Conservation (phyloP, 2,888 invertebrate genomes). For the Cylloceria caligata region DNA sequence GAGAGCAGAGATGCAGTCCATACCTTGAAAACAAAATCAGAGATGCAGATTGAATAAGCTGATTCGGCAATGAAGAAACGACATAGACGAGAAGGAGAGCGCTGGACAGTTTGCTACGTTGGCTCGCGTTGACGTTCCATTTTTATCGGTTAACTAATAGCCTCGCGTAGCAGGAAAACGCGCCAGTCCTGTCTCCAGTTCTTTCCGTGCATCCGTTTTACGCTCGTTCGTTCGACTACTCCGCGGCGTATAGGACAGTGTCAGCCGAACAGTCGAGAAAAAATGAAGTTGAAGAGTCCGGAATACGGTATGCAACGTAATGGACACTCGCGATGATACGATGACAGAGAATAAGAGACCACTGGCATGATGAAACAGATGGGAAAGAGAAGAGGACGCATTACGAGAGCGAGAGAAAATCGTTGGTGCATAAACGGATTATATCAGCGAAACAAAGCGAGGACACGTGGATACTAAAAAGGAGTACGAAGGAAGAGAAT, state of each 20-base stretch:
- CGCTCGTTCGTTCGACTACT: slow-evolving; percentile 14
- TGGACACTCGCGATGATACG: slow-evolving; percentile 37
- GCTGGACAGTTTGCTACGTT: not conserved
- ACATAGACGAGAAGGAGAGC: not conserved
- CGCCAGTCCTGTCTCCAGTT: slow-evolving; percentile 15
- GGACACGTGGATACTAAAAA: not conserved
- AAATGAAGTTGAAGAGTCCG: slow-evolving; percentile 19
- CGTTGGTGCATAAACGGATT: slow-evolving; percentile 2
- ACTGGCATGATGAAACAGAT: not conserved
- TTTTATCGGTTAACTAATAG: slow-evolving; percentile 26
- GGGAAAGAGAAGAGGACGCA: not conserved
- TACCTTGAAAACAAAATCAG: not conserved
- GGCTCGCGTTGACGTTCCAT: slow-evolving; percentile 23
- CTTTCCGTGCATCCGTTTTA: not conserved
- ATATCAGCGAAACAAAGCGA: slow-evolving; percentile 16
- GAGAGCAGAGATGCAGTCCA: not conserved
- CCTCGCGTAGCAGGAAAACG: slow-evolving; percentile 7
- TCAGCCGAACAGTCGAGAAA: slow-evolving; percentile 13
- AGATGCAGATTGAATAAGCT: slow-evolving; percentile 10
- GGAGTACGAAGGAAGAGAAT: not conserved
- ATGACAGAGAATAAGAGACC: slow-evolving; percentile 32
- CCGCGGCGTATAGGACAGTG: not conserved
- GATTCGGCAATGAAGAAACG: slow-evolving; percentile 21
- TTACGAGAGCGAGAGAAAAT: not conserved
- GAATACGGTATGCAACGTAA: slow-evolving; percentile 27